Base-by-base conservation (phyloP, 2,888 invertebrate species). In the Spodoptera exigua region DNA sequence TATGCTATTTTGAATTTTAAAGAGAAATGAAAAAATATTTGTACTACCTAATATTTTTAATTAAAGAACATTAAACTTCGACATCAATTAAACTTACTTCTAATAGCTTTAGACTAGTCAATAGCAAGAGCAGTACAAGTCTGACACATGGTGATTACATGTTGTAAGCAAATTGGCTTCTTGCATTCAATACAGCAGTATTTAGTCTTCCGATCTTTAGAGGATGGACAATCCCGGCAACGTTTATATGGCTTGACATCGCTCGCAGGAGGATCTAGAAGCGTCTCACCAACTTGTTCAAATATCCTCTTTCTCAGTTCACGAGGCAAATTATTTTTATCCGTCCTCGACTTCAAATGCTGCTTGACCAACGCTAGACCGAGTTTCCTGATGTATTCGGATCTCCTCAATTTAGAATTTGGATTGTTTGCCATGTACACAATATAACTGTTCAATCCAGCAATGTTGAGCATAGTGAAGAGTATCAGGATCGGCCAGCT, bases 121-220 rank as follows among this genome's bases (percentile, higher is more conserved):
- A 57, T 57, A 1, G 56, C 27, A 10, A 32, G 9, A 10, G 35
- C n/a, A 14, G 41, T 36, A 49, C 63, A 63, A 37, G 41, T 51
- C 12, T 56, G 49, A 51, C 63, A 63, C 56, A 63, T 51, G 3
- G 56, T 32, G 4, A 63, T 32, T 7, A 62, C 45, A 21, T 63
- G 63, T 10, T 62, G 49, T n/a, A 63, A 41, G 21, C 63, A 63
- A 10, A 63, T 63, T 7, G 63, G 63, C 9, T 63, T 63, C 16
- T 56, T 63, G 17, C 63, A 63, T 14, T 56, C 63, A 17, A 63
- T 9, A 4, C 63, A 63, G 0, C 32, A n/a, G 16, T 63, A 62
- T 35, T 56, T 63, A 7, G 63, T 63, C 17, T 62, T 63, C 16
- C 63, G 56, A 3, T 62, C 63, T 17, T 41, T 63, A 14, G 63